Base-by-base conservation (phyloP, 2,888 invertebrate genomes). In the Microctonus aethiopoides region DNA sequence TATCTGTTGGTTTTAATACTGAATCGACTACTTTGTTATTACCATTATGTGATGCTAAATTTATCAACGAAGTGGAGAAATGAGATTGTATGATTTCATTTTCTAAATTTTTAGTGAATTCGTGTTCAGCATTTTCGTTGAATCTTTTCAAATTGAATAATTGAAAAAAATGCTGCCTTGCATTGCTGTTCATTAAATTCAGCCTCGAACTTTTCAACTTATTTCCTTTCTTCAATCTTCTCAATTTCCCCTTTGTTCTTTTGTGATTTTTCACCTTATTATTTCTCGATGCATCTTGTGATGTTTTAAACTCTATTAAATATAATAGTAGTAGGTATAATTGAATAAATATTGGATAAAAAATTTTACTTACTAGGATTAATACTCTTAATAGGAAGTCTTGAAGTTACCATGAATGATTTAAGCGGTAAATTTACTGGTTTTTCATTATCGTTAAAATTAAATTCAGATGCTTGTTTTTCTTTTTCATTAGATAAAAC, bases 71-170 rank as follows among this genome's bases (percentile, higher is more conserved):
- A 16, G 26, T 60, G 71, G 63, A 54, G 59, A 76, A 67, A 20
- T 74, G 74, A 6, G 78, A 77, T 69, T 78, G 75, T 11, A 77
- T 74, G 64, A 82, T 81, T 71, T 83, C 83, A 46, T 76, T 80
- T 57, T 83, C 81, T 22, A 83, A 71, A 67, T 83, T 80, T 24
- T 78, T 81, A 2, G 83, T 82, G 36, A 84, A 79, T 26, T 83
- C 81, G 22, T 80, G 77, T 66, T 83, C 83, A 4, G 83, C 78
- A 34, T 81, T 82, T 60, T 77, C 80, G 60, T 54, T 73, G n/a
- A 63, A 16, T 39, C 67, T 67, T 57, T 65, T 56, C 16, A 51
- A 9, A 6, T 57, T 64, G 61, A 54, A 60, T 63, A 41, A 68
- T 51, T 59, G 26, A 13, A 22, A 65, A 52, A 65, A 29, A 24